Base-by-base conservation (phyloP, 2,888 invertebrate genomes). In the Zelleria hepariella region DNA sequence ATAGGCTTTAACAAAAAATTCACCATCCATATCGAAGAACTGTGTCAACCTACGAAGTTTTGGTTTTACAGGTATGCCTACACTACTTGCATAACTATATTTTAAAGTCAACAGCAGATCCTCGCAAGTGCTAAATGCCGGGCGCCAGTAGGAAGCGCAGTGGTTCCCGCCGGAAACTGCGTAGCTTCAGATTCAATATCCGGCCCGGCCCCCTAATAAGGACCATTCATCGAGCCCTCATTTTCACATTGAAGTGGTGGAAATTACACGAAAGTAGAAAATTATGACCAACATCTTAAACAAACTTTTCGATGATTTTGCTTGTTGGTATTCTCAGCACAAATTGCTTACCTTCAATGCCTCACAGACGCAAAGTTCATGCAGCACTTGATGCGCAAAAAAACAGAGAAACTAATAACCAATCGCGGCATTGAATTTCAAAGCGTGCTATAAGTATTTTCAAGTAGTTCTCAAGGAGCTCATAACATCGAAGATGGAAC, bases 181-280 rank as follows among this genome's bases (percentile, higher is more conserved):
- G 84, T 85, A 82, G 81, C 81, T 81, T 74, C 80, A 81, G 81
- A 86, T 85, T 83, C 83, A 85, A 86, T 86, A 85, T 86, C 83
- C 86, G 84, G 67, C 75, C 70, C 77, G 80, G 80, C 78, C 73
- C 76, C 74, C 78, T 83, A 84, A 84, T 83, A 85, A 83, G 80
- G 77, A 75, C 82, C 76, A 83, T 83, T 83, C 80, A 83, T 68
- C 62, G 68, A 67, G 56, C 57, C 49, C 48, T 60, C 23, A 32
- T 15, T 53, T 53, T n/a, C 8, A 53, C 42, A 56, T 61, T 53
- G 18, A 54, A 59, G 55, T 27, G n/a, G 56, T 32, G 53, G 61
- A 20, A 51, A 51, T 4, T 51, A 6, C 60, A 57, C 32, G 56
- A 26, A 64, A 65, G 20, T 25, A 23, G 58, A 24, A 54, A 58